phyloP scores from a whole-genome alignment of 2,113 vertebrate species.

The Neogale vison region DNA sequence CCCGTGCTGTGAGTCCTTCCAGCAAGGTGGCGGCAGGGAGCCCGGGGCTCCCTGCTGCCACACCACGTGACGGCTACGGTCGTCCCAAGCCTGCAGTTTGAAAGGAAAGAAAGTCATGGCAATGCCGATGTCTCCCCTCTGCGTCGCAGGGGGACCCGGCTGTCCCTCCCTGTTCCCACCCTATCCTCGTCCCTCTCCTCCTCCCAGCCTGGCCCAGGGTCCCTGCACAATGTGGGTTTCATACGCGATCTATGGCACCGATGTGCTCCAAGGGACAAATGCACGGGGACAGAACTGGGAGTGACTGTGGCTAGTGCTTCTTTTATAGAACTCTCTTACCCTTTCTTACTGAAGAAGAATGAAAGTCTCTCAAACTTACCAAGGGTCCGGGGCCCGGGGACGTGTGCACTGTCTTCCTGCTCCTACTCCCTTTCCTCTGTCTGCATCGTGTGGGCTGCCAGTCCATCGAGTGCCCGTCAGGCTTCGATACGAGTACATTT shows the following conservation, averaged over 20 bases:
- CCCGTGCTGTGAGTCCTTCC: not conserved
- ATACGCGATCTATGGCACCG: rapidly evolving
- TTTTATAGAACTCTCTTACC: not conserved
- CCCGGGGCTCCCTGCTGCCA: not conserved
- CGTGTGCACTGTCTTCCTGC: not conserved
- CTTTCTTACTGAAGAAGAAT: not conserved
- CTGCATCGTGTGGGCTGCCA: not conserved
- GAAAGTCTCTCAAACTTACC: not conserved
- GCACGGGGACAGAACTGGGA: not conserved
- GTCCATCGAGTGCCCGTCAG: not conserved
- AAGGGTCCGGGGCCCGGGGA: not conserved
- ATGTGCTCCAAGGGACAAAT: not conserved
- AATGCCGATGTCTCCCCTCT: not conserved
- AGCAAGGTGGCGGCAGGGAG: not conserved
- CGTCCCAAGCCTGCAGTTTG: not conserved
- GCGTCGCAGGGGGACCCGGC: rapidly evolving
- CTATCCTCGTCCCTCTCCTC: rapidly evolving
- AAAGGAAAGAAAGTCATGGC: not conserved
- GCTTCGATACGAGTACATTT: not conserved
- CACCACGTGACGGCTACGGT: not conserved
- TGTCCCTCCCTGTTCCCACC: not conserved
- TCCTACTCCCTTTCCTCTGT: not conserved
- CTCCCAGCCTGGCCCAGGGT: not conserved
- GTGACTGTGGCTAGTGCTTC: not conserved
- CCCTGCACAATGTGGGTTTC: not conserved